Percentiles rank a stretch among this genome's conserved stretches.
Conservation (phyloP, 2,113 vertebrate species). For the Sciurus niger region DNA sequence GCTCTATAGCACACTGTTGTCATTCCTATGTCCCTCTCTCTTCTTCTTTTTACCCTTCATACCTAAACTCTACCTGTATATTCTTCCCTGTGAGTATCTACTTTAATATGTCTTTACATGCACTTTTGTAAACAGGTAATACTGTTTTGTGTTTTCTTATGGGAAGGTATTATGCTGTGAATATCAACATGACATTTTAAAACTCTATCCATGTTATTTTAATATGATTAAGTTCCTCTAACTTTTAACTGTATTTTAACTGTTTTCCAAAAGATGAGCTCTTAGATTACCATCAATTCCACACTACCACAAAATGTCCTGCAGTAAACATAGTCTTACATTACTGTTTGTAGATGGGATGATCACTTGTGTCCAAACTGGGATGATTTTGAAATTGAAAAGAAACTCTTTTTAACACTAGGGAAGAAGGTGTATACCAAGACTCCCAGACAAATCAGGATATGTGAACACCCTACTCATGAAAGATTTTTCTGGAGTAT, state of each 20-base stretch:
- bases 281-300: background rate
- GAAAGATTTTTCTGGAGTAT: background rate
- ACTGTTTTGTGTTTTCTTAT: conserved; percentile 51
- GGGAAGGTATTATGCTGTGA: background rate
- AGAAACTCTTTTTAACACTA: background rate
- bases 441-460: background rate
- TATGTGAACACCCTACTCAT: background rate
- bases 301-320: background rate
- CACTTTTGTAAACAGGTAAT: conserved; percentile 43
- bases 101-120: background rate
- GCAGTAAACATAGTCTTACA: conserved; percentile 15
- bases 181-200: conserved; percentile 52
- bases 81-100: background rate
- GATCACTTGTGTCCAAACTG: conserved; percentile 6
- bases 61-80: background rate
- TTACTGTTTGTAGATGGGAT: background rate
- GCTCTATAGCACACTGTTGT: background rate
- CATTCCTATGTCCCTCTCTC: background rate
- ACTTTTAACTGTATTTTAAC: conserved; percentile 50
- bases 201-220: conserved; percentile 2
- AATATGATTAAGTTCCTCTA: conserved; percentile 31
- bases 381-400: conserved; percentile 64
- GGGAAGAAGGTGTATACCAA: background rate
- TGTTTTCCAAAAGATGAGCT: background rate
- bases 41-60: conserved; percentile 37